A percentile compares a stretch with the other conserved stretches of the same genome.
phyloP scores from a whole-genome alignment of 2,888 invertebrate species.

The Volucella inflata region DNA sequence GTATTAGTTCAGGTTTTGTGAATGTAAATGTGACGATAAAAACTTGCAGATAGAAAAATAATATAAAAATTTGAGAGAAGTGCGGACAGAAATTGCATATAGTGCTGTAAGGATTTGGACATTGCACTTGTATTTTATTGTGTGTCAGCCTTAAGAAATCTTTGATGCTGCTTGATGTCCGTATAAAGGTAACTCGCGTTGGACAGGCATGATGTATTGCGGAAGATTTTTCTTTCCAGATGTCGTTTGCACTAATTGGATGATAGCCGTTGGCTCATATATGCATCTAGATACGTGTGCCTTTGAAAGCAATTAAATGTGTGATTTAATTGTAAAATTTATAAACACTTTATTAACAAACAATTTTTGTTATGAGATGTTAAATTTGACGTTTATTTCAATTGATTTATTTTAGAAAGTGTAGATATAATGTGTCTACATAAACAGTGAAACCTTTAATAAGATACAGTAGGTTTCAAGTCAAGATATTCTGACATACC shows the following conservation, averaged over 20 bases:
- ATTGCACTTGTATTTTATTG: conserved; percentile 67
- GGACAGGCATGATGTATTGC: conserved; percentile 74
- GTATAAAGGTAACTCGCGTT: conserved; percentile 59
- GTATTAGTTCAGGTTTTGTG: neutral
- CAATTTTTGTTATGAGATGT: conserved; percentile 5
- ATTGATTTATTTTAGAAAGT: neutral
- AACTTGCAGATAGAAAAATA: neutral
- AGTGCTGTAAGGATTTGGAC: conserved; percentile 46
- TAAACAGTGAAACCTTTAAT: too few species aligned
- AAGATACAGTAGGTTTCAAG: too few species aligned
- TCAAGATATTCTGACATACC: too few species aligned
- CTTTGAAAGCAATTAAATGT: conserved; percentile 64
- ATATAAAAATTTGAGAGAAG: conserved; percentile 31
- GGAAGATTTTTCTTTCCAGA: conserved; percentile 73
- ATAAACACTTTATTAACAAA: conserved; percentile 70
- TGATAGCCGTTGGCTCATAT: conserved; percentile 56
- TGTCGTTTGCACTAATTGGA: conserved; percentile 79
- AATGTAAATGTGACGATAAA: neutral
- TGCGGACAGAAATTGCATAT: conserved; percentile 59
- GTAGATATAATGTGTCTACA: too few species aligned
- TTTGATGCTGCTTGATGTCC: conserved; percentile 74
- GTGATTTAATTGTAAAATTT: conserved; percentile 45
- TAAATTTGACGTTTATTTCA: neutral
- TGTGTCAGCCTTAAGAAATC: conserved; percentile 64
- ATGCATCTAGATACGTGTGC: conserved; percentile 29